Evolutionary conservation across 2,113 vertebrate genomes (phyloP), one percentile per base, ranked within the genome.

Genomic region (Rissa tridactyla): DNA sequence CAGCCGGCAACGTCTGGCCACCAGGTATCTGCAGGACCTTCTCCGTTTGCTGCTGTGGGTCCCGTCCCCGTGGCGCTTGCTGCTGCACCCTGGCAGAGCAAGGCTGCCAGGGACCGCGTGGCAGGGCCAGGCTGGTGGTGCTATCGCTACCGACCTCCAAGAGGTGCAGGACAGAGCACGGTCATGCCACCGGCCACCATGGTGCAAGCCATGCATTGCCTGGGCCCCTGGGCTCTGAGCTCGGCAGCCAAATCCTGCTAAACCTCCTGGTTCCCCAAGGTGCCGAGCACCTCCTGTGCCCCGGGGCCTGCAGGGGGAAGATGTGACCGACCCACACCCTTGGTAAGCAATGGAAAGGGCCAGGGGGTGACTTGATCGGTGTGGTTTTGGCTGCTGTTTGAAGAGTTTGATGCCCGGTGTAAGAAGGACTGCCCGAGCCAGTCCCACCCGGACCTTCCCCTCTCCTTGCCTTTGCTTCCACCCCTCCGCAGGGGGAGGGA

Each of bases 61-160:
- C 23, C 30, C 1, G 0, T n/a, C 20, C 23, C 11, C 36, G 2
- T 0, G 2, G 73, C 2, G 1, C 20, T n/a, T 2, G n/a, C 30
- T 38, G 77, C 70, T 5, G 30, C 2, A 3, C 49, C 49, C 47
- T 32, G 30, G 57, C 49, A 36, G 26, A 72, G 52, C 36, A 19
- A 20, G 16, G 52, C 69, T 66, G 58, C 25, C 84, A 9, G 32
- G 62, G 42, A n/a, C 42, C 12, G 1, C 0, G 11, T 14, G 44
- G 44, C 82, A 60, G 36, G 36, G 42, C 46, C 71, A n/a, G 81
- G 80, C 6, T 36, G 72, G 14, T 2, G 32, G n/a, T 36, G 44
- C 25, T 32, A 4, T 3, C 11, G 11, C 57, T 60, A 6, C 21
- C 2, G 40, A 30, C 22, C 79, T 77, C 32, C 64, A n/a, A 32